phyloP scores from a whole-genome alignment of 1,140 invertebrate genomes.

The Aphaenogaster floridana region DNA sequence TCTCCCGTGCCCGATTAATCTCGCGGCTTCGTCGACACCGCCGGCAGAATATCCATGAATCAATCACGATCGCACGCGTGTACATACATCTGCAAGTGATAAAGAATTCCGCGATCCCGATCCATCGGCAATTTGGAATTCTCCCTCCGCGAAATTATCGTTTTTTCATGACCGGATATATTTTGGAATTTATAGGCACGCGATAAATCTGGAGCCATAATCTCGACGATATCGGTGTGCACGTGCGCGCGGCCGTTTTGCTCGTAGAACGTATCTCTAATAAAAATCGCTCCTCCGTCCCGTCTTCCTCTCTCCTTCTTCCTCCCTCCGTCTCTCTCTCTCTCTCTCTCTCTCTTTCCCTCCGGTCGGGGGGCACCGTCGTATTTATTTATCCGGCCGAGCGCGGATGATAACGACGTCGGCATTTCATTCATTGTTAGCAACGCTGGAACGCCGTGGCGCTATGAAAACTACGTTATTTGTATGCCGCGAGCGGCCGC shows the following conservation, averaged over 20 bases:
- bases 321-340: not conserved
- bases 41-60: constrained; percentile 41
- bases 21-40: constrained; percentile 30
- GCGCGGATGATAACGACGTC: constrained; percentile 52
- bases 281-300: constrained; percentile 37
- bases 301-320: not conserved
- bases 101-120: constrained; percentile 43
- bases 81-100: constrained; percentile 13
- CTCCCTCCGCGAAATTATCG: constrained; percentile 26
- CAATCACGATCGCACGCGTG: constrained; percentile 34
- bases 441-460: constrained; percentile 23
- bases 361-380: constrained; percentile 4
- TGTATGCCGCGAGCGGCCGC: constrained; percentile 40
- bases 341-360: not conserved
- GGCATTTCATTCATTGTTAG: constrained; percentile 59
- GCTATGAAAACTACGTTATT: constrained; percentile 62
- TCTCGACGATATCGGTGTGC: constrained; percentile 57
- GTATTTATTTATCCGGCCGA: constrained; percentile 70
- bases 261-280: constrained; percentile 48
- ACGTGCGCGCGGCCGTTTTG: constrained; percentile 16
- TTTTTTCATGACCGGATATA: constrained; percentile 40
- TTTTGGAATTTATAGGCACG: constrained; percentile 48
- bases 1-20: constrained; percentile 42
- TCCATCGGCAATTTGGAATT: constrained; percentile 11
- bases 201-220: constrained; percentile 53